phyloP scores from a whole-genome alignment of 2,888 invertebrate species.

The Tupiocoris notatus region DNA sequence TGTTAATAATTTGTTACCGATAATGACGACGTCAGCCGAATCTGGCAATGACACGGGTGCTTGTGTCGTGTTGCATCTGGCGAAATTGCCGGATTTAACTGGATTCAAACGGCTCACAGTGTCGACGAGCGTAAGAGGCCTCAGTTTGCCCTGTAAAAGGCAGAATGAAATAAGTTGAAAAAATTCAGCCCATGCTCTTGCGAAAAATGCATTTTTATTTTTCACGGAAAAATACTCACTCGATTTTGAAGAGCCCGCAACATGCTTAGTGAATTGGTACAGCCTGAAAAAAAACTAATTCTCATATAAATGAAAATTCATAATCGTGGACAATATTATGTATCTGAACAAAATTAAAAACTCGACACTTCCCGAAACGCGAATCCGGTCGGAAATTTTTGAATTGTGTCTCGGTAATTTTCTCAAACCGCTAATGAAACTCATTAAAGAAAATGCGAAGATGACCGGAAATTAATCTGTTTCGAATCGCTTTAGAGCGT shows the following conservation, averaged over 20 bases:
- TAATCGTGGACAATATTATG: too few relatives aligned
- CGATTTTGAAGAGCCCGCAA: conserved; percentile 6
- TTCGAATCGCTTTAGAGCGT: too few relatives aligned
- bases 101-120: neutral
- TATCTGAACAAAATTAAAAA: too few relatives aligned
- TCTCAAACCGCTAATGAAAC: too few relatives aligned
- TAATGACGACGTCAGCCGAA: conserved; percentile 74
- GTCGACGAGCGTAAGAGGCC: conserved; percentile 11
- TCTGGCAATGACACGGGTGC: conserved; percentile 53
- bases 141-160: conserved; percentile 9
- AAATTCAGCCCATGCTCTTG: too few relatives aligned
- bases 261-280: conserved; percentile 1
- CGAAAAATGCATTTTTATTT: too few relatives aligned
- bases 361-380: too few relatives aligned
- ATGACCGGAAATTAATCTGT: too few relatives aligned
- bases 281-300: neutral
- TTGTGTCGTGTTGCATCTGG: conserved; percentile 26
- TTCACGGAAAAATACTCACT: conserved; percentile 4
- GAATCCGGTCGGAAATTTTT: too few relatives aligned
- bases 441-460: too few relatives aligned
- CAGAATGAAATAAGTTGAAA: neutral
- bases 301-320: too few relatives aligned
- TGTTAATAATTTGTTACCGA: conserved; percentile 60
- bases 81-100: neutral
- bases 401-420: too few relatives aligned